A percentile compares a stretch with the other conserved stretches of the same genome.
phyloP scores from a whole-genome alignment of 2,888 invertebrate species.

The Euspilapteryx auroguttella region DNA sequence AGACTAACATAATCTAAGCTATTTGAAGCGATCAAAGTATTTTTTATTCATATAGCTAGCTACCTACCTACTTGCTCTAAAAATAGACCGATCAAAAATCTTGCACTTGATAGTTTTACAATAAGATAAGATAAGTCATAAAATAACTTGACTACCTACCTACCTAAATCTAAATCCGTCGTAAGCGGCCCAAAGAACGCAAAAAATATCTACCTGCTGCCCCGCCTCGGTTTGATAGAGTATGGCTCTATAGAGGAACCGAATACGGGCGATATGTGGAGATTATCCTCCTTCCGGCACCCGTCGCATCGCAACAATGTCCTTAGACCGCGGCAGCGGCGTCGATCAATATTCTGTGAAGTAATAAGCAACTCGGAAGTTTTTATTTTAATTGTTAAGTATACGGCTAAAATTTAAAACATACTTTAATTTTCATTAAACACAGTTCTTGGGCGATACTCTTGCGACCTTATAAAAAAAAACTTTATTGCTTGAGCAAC shows the following conservation, averaged over 20 bases:
- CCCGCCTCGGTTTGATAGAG: too few species aligned
- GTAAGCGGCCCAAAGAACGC: slow-evolving; percentile 35
- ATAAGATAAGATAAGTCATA: too few species aligned
- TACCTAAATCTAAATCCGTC: slow-evolving; percentile 14
- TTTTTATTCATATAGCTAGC: too few species aligned
- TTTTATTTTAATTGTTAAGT: slow-evolving; percentile 26
- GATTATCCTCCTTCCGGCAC: slow-evolving; percentile 1
- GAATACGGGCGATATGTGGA: slow-evolving; percentile 24
- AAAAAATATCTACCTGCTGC: slow-evolving; percentile 48
- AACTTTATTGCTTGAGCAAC: too few species aligned
- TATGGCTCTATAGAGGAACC: slow-evolving; percentile 28
- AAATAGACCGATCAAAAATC: too few species aligned
- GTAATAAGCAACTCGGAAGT: slow-evolving; percentile 37
- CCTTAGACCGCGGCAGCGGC: slow-evolving; percentile 24
- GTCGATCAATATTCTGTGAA: slow-evolving; percentile 52
- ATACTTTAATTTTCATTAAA: too few species aligned
- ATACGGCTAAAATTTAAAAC: slow-evolving; percentile 37
- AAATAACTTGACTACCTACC: slow-evolving; percentile 18
- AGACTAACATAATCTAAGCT: too few species aligned
- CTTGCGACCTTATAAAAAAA: too few species aligned
- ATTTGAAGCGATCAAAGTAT: too few species aligned
- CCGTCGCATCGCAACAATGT: slow-evolving; percentile 32
- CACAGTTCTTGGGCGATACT: too few species aligned
- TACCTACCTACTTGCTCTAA: too few species aligned
- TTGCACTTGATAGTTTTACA: too few species aligned